Evolutionary conservation across 2,888 invertebrate genomes (phyloP).

Genomic region (Iselma pallidipennis): DNA sequence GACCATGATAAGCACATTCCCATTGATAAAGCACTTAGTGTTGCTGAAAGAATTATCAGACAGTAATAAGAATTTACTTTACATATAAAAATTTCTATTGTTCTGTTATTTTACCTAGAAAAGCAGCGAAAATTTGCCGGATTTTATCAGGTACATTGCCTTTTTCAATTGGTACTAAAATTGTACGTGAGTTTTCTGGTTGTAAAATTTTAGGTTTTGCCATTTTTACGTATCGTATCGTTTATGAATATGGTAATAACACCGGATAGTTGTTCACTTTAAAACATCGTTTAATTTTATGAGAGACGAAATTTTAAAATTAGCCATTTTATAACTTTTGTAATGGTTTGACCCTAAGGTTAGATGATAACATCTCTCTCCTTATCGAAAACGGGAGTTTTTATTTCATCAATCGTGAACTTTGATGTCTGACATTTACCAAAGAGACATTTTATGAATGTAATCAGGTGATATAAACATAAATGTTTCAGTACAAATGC

Average conservation of each 20-base stretch:
- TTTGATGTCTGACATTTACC: neutral
- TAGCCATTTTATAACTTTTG: constrained; percentile 13
- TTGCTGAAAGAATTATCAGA: constrained; percentile 55
- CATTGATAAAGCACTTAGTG: constrained; percentile 61
- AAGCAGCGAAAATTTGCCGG: constrained; percentile 44
- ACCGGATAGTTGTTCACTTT: neutral
- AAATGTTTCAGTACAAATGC: neutral
- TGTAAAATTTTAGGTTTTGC: constrained; percentile 28
- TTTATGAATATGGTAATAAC: neutral
- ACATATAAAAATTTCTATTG: neutral
- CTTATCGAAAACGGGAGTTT: constrained; percentile 12
- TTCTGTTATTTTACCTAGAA: constrained; percentile 36
- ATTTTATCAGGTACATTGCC: constrained; percentile 30
- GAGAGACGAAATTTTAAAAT: neutral
- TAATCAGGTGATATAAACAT: neutral
- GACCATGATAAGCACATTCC: constrained; percentile 66
- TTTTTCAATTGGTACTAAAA: constrained; percentile 28
- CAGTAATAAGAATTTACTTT: neutral
- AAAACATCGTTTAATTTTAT: neutral
- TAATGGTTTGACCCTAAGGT: constrained; percentile 8
- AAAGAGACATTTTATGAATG: neutral
- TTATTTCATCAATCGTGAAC: neutral
- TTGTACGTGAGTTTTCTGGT: constrained; percentile 38
- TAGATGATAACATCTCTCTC: constrained; percentile 8
- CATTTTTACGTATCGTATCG: constrained; percentile 21